Evolutionary conservation across 2,113 vertebrate species (phyloP).

Genomic region (Aramus guarauna): DNA sequence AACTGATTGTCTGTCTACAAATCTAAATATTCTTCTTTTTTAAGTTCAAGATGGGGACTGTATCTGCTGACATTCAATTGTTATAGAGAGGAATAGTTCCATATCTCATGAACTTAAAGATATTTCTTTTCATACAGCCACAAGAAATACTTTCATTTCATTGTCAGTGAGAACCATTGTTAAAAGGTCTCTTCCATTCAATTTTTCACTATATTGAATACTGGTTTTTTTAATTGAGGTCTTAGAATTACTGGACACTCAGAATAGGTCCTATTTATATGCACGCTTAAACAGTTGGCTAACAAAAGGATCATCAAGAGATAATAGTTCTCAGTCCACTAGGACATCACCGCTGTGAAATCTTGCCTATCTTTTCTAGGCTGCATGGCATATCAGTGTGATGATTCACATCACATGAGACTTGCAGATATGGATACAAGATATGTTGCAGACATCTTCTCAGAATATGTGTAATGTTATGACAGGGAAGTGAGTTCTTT

Average conservation of each 20-base stretch:
- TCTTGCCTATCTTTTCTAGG: background rate
- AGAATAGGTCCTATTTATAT: background rate
- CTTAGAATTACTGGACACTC: background rate
- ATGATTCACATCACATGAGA: background rate
- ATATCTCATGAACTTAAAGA: background rate
- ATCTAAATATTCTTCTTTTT: background rate
- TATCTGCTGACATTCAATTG: background rate
- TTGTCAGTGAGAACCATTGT: background rate
- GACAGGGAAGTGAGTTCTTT: background rate
- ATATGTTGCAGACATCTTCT: background rate
- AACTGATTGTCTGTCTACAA: background rate
- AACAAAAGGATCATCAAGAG: background rate
- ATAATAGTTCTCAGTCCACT: background rate
- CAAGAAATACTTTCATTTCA: background rate
- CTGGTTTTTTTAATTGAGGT: background rate
- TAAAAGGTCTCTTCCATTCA: background rate
- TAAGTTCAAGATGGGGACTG: background rate
- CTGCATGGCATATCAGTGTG: background rate
- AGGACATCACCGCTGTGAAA: background rate
- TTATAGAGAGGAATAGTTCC: background rate
- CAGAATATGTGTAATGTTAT: background rate
- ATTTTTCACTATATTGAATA: background rate
- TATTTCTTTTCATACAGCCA: background rate
- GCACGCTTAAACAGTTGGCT: background rate
- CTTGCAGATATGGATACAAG: background rate